These are phyloP conservation scores for Mallotus villosus DNA, from an alignment of 2,797 vertebrate genomes.

Conservation along the genomic window DNA sequence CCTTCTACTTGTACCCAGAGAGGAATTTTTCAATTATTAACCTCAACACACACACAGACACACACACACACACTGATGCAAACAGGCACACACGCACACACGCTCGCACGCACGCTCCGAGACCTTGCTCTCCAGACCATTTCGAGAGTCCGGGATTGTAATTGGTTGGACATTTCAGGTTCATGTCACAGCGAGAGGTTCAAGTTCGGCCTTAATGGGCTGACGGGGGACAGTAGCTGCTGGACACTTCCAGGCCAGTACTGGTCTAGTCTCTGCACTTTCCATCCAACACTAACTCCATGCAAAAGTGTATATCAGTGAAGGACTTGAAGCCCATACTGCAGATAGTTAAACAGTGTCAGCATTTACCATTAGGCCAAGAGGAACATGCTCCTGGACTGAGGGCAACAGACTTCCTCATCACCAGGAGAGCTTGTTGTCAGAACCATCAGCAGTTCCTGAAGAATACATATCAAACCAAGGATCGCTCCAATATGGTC, in stretches of 20 bases:
- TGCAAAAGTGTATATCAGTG: no score
- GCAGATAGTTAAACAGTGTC: no score
- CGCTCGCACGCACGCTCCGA: not conserved
- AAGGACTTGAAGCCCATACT: no score
- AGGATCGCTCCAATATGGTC: no score
- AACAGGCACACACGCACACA: not conserved
- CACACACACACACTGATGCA: not conserved
- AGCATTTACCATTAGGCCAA: no score
- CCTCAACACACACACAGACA: not conserved
- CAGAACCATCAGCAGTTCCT: no score
- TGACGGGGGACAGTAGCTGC: not conserved
- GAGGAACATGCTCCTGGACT: no score
- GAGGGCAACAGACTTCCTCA: no score
- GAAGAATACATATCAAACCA: no score
- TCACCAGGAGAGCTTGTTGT: no score
- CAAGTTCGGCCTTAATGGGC: not conserved
- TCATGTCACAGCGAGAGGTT: not conserved
- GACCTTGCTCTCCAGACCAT: conserved; percentile 1
- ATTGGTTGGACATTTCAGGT: not conserved
- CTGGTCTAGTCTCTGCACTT: no score
- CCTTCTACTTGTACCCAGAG: not conserved
- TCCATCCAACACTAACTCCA: no score
- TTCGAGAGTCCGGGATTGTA: not conserved
- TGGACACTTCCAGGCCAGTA: not conserved
- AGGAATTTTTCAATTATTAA: not conserved